Base-by-base conservation (phyloP, 2,797 vertebrate species). In the Vultur gryphus region DNA sequence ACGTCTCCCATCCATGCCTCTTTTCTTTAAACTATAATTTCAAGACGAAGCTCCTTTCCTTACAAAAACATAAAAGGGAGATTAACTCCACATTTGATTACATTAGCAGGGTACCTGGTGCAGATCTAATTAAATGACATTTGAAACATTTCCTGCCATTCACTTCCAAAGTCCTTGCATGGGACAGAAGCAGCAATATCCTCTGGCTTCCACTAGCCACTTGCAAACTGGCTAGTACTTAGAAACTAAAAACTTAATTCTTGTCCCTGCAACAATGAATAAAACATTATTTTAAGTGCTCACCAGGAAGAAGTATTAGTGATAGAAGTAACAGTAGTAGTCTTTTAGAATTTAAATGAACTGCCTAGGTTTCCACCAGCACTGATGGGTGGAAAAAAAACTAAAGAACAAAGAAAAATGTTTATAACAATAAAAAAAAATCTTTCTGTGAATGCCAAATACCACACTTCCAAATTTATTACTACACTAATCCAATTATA, bases 111-210 rank as follows among this genome's bases (percentile, higher is more conserved):
- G 69, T 90, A 94, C 61, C 82, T 85, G 62, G 51, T 83, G 51
- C 79, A 92, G 75, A 95, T 67, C 84, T 91, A 90, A 89, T 96
- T 96, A 96, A 94, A 92, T 0, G 2, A 84, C 65, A 86, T 81
- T 86, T 52, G 64, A 94, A 94, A 92, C 62, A 91, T 72, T 94
- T 96, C 95, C 95, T 97, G 90, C 39, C 70, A 91, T 94, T 96
- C 82, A 94, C 79, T 92, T 78, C 64, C 78, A 13, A 85, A 65
- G 35, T 48, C 39, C 31, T 71, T 41, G 16, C 44, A 70, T 4
- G 9, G 48, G 69, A 55, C 51, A 96, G 72, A 95, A 88, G 61
- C 4, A 91, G 76, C 48, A 92, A 92, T 43, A 59, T 70, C 88
- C 23, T 72, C 79, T 21, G 39, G 25, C 26, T 78, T 89, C 49